Evolutionary conservation across 2,888 invertebrate species (phyloP), one percentile per base, ranked within the genome.

Genomic region (Phymatocera aterrima): DNA sequence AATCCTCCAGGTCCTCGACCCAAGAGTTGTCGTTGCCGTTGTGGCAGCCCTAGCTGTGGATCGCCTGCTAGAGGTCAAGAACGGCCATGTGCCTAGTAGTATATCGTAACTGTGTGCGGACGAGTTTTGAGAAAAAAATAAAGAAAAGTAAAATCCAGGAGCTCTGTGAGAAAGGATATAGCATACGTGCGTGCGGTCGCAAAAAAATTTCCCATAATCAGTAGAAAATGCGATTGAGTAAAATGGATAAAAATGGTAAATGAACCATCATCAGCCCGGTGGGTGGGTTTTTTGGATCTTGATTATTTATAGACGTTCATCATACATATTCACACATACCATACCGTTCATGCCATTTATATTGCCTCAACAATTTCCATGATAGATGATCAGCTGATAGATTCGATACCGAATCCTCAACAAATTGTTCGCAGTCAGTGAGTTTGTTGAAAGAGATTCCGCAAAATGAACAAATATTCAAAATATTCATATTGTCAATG

Each of bases 1-100:
- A 72, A 51, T 51, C 18, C 72, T 40, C 21, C 6, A 12, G 15
- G 57, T 60, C 21, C 37, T 75, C 57, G 40, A 75, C 37, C 48
- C 51, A 72, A 51, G 15, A 72, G 51, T 31, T 72, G 48, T 24
- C 51, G 72, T 34, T 75, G 75, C 60, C 37, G 40, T 75, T 75
- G 75, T n/a, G 75, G 75, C 40, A 75, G 57, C 10, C 37, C 75
- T 21, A 24, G 57, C 75, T 75, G 57, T 28, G 43, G 57, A 57
- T 57, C 43, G 40, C 57, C 75, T 57, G 2, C n/a, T 15, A 51
- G 57, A 75, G 57, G 24, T 75, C 75, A 75, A 31, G 72, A 51
- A 51, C 48, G 72, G 34, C 51, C 28, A 12, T 18, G 28, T 6
- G 34, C 31, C 21, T 72, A 51, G 31, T 18, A 64, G 0, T 10